These are phyloP conservation scores for Magallana ariakensis DNA, from an alignment of 1,140 invertebrate species.

Conservation along the genomic window DNA sequence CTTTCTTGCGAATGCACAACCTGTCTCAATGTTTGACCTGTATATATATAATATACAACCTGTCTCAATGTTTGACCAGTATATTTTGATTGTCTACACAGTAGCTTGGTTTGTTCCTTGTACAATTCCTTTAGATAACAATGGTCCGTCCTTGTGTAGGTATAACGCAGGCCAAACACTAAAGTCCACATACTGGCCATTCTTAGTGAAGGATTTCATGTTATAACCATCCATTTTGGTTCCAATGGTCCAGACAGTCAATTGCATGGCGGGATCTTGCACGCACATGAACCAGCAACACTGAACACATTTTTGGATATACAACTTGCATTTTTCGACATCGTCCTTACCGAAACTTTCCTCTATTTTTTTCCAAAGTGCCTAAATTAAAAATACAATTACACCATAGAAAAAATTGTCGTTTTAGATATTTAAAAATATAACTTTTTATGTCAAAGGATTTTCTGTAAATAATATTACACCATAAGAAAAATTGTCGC, in stretches of 20 bases:
- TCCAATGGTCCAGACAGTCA: neutral
- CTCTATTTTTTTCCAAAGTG: neutral
- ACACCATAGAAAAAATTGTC: too few relatives aligned
- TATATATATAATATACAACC: too few relatives aligned
- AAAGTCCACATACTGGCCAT: conserved; percentile 43
- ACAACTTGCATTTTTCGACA: conserved; percentile 4
- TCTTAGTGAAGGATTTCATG: conserved; percentile 37
- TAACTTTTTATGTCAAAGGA: too few relatives aligned
- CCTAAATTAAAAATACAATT: neutral
- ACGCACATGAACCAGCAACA: neutral
- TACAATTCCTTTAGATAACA: conserved; percentile 46
- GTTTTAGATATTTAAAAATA: too few relatives aligned
- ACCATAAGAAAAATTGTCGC: too few relatives aligned
- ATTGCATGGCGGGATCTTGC: conserved; percentile 29
- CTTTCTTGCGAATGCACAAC: too few relatives aligned
- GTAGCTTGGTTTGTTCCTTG: conserved; percentile 34
- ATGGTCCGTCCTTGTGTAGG: conserved; percentile 44
- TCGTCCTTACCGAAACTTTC: neutral
- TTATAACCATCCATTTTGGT: conserved; percentile 35
- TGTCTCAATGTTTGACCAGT: too few relatives aligned
- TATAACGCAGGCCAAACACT: conserved; percentile 52
- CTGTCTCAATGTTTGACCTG: too few relatives aligned
- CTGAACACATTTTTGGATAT: conserved; percentile 1
- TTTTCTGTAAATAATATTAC: too few relatives aligned
- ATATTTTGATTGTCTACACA: neutral